Evolutionary conservation across 1,140 invertebrate genomes (phyloP), one percentile per base, ranked within the genome.

Genomic region (Hyphantria cunea): DNA sequence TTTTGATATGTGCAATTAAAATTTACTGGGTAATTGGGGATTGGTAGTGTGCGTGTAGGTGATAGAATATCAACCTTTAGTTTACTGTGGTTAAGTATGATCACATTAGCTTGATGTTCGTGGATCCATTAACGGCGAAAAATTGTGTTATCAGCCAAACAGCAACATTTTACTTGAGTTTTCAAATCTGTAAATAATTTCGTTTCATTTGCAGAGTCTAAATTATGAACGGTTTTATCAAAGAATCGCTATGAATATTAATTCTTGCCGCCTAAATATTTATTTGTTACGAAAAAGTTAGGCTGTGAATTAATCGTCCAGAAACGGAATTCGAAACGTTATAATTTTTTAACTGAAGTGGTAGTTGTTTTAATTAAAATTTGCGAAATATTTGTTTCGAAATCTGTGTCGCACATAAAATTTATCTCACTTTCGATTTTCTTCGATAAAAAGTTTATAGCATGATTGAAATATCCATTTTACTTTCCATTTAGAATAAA

Each of bases 311-410:
- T 13, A 44, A 45, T 37, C 33, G 14, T 56, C 45, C 15, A 9
- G 14, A 47, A 47, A 48, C 31, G 44, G 7, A 14, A 56, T 12
- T 33, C 13, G 32, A 47, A 55, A 45, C 15, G 39, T 47, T 34
- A 56, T 42, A 47, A 15, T 47, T 56, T 56, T 47, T 9, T 12
- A 34, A 47, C 44, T 10, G n/a, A 41, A 34, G 13, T 33, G 13
- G 17, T 34, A 37, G 44, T 47, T 56, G 45, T 39, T 34, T 47
- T 34, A 56, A 34, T 56, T 56, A 48, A 56, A 56, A 47, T 56
- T 56, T 37, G 47, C 41, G 7, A n/a, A 44, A 12, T 47, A 15
- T 17, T 34, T 32, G 31, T 32, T 56, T 31, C 53, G 53, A 39
- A 12, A 25, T 54, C 47, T 33, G 45, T 34, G 25, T 10, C 32